phyloP scores from a whole-genome alignment of 2,888 invertebrate genomes.

The Hemaris fuciformis region DNA sequence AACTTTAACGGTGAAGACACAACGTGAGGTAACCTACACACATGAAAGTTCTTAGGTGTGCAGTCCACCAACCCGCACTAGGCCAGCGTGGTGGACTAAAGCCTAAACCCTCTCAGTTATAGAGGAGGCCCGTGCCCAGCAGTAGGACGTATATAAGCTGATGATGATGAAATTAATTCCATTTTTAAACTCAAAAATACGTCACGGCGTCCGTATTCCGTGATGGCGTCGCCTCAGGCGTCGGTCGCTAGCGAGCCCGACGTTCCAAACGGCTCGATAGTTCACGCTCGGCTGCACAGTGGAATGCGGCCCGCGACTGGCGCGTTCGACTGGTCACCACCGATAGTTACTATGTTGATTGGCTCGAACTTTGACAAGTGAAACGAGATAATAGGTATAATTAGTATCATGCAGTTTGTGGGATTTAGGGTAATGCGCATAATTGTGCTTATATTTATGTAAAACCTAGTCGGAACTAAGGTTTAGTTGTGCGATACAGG shows the following conservation, averaged over 20 bases:
- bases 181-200: background rate
- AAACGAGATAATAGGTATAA: background rate
- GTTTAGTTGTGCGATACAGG: no score
- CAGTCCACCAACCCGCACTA: no score
- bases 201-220: background rate
- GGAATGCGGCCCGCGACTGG: slow-evolving; percentile 27
- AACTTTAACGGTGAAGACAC: no score
- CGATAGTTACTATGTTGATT: background rate
- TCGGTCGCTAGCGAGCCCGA: background rate
- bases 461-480: no score
- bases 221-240: background rate
- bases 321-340: slow-evolving; percentile 22
- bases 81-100: no score
- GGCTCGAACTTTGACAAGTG: slow-evolving; percentile 7
- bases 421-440: no score
- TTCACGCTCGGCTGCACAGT: slow-evolving; percentile 39
- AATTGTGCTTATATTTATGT: background rate
- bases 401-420: background rate
- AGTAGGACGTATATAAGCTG: no score
- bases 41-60: no score
- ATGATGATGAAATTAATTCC: background rate
- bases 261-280: slow-evolving; percentile 37
- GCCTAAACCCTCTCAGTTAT: no score
- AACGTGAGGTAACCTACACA: no score
- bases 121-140: no score